Evolutionary conservation across 2,113 vertebrate genomes (phyloP).

Genomic region (Cepphus grylle): DNA sequence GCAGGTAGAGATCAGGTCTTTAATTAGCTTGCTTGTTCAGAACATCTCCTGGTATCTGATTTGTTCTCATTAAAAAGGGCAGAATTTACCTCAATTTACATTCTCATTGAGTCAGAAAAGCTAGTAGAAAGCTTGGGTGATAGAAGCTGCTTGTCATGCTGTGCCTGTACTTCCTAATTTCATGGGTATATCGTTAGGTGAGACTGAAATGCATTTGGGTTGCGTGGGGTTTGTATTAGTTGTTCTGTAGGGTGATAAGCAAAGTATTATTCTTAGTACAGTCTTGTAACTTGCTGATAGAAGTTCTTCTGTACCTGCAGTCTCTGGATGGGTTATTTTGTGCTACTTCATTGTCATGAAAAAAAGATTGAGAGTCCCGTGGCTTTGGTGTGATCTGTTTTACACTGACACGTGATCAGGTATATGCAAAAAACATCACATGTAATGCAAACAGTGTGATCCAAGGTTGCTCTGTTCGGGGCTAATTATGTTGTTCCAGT

Average conservation of each 20-base stretch:
- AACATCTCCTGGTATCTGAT: neutral
- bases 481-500: neutral
- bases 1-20: neutral
- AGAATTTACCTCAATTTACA: neutral
- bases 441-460: neutral
- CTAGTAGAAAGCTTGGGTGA: neutral
- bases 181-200: neutral
- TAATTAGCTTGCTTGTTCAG: neutral
- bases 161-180: neutral
- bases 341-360: neutral
- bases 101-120: neutral
- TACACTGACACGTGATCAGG: neutral
- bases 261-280: neutral
- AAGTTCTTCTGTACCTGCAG: neutral
- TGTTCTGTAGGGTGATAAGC: neutral
- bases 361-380: neutral
- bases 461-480: neutral
- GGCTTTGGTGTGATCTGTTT: neutral
- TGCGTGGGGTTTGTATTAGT: neutral
- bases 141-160: neutral
- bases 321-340: neutral
- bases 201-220: neutral
- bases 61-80: neutral
- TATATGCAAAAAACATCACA: neutral
- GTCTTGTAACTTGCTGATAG: neutral